Conservation (phyloP, 2,113 vertebrate genomes). For the Myocastor coypus region DNA sequence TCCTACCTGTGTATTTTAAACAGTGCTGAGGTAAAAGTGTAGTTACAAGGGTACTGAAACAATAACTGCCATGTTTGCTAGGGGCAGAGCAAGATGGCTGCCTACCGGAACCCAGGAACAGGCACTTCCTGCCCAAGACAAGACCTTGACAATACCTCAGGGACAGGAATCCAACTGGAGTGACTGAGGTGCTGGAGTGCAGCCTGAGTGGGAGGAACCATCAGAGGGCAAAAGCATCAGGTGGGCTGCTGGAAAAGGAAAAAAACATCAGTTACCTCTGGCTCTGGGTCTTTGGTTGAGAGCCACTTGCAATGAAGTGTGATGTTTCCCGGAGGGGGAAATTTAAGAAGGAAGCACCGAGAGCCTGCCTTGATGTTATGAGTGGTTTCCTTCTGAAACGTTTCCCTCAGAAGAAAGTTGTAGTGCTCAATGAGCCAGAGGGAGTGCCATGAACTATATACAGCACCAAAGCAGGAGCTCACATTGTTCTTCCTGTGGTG, state of each 20-base stretch:
- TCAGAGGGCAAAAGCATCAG: neutral
- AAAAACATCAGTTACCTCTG: neutral
- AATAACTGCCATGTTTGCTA: neutral
- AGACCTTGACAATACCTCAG: neutral
- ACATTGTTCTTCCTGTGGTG: neutral
- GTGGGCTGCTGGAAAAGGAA: neutral
- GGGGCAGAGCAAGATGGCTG: neutral
- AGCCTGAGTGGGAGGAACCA: neutral
- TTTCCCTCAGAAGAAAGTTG: neutral
- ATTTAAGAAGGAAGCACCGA: neutral
- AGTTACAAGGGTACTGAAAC: neutral
- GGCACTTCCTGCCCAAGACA: neutral
- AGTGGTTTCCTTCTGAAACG: neutral
- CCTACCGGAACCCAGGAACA: fast-evolving
- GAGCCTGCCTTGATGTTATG: neutral
- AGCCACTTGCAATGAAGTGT: neutral
- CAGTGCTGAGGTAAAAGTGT: neutral
- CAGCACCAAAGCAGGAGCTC: neutral
- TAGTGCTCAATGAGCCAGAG: neutral
- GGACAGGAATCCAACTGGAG: neutral
- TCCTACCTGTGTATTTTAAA: neutral
- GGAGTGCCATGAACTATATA: neutral
- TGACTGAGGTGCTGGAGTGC: neutral
- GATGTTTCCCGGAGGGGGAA: neutral
- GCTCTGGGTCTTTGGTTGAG: neutral